These are phyloP conservation scores for Aythya baeri DNA, from an alignment of 2,113 vertebrate genomes.

Conservation along the genomic window DNA sequence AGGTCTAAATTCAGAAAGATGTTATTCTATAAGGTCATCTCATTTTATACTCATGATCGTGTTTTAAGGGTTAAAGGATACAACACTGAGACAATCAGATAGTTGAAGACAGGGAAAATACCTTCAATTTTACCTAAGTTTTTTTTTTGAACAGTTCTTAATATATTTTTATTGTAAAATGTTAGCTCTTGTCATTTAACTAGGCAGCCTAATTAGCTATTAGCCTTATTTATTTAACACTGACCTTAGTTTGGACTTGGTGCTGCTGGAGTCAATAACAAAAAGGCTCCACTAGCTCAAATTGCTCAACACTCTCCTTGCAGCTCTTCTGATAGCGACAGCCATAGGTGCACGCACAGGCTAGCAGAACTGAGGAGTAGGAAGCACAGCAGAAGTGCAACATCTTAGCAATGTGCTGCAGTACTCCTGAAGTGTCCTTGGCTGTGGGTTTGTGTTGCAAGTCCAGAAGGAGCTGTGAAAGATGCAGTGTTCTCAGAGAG, in stretches of 20 bases:
- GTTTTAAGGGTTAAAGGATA: neutral
- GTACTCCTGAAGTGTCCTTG: neutral
- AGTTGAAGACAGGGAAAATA: neutral
- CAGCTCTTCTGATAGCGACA: neutral
- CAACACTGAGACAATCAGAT: neutral
- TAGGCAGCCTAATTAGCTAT: neutral
- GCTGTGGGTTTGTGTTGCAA: neutral
- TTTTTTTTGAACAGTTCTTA: neutral
- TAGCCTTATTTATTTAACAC: neutral
- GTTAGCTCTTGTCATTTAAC: neutral
- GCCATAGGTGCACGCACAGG: neutral
- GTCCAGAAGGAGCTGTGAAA: neutral
- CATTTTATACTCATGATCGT: neutral
- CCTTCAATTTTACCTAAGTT: neutral
- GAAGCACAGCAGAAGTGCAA: neutral
- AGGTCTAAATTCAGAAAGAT: neutral
- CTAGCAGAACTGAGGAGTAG: neutral
- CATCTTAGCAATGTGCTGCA: neutral
- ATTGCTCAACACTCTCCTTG: rapidly evolving
- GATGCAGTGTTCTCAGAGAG: neutral
- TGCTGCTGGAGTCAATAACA: neutral
- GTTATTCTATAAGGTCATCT: neutral
- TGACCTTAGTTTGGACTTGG: neutral
- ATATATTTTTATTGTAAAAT: neutral
- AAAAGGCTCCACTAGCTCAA: neutral